Base-by-base conservation (phyloP, 2,888 invertebrate genomes). In the Cenopis cana region DNA sequence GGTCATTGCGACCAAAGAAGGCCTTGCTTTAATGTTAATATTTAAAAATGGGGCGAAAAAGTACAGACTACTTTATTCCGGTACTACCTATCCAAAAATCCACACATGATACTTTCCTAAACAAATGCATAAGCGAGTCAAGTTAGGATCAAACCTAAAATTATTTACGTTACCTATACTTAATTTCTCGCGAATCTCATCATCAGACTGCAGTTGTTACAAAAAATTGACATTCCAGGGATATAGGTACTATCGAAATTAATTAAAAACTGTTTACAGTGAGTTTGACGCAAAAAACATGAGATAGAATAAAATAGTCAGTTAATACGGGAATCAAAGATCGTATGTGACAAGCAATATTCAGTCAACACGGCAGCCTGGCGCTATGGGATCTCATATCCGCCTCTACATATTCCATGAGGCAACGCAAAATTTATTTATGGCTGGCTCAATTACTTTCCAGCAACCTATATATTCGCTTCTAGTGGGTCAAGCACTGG, bases 401-500 rank as follows among this genome's bases (percentile, higher is more conserved):
- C 56, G 54, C 38, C 68, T 38, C 54, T 61, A 54, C 61, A 68
- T 64, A 55, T 64, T 67, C 52, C 60, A 52, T 68, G 73, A 73
- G 54, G 46, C 54, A 75, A 72, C 49, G 64, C 57, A 41, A 55
- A 55, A 65, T 54, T 60, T 72, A 74, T 80, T 78, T 79, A 83
- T 79, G 78, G 76, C 74, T 59, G 71, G 46, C 74, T 76, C 81
- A 78, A 82, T 82, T 82, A 81, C 84, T 83, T 82, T 78, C 78
- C 74, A 78, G 75, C 78, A 81, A 85, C 88, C 85, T 71, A 67
- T 55, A 67, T 85, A 83, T 82, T 85, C 76, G 75, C 78, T 82
- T 76, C 79, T 83, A 83, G 84, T 84, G 82, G 88, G 87, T 86
- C 88, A 85, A 85, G 78, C 84, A 77, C 79, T 82, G 81, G 78